These are phyloP conservation scores for Endotricha flammealis DNA, from an alignment of 2,888 invertebrate genomes.

Conservation along the genomic window DNA sequence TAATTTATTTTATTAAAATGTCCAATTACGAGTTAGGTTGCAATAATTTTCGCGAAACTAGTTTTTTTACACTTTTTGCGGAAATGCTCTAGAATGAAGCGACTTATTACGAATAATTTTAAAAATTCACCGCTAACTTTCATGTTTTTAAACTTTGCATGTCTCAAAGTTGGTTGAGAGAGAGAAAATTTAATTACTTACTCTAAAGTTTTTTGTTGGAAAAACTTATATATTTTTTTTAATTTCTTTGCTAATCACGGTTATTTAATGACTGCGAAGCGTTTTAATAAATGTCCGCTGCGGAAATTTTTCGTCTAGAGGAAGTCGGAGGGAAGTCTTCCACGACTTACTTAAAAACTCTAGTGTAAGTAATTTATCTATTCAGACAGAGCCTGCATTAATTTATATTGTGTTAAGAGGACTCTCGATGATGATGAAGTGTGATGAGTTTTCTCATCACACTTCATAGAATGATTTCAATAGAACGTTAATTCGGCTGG, in stretches of 20 bases:
- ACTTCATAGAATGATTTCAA: too few species aligned
- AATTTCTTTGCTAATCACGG: background rate
- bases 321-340: too few species aligned
- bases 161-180: conserved; percentile 25
- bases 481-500: too few species aligned
- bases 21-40: too few species aligned
- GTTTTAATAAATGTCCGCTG: background rate
- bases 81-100: conserved; percentile 12
- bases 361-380: too few species aligned
- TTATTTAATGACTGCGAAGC: background rate
- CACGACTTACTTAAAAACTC: too few species aligned
- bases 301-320: background rate
- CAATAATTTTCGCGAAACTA: too few species aligned
- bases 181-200: conserved; percentile 26
- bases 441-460: too few species aligned
- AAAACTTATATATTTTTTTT: conserved; percentile 1
- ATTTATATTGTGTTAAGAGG: too few species aligned
- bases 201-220: conserved; percentile 3
- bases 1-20: too few species aligned
- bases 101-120: conserved; percentile 31
- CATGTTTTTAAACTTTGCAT: conserved; percentile 27
- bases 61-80: background rate
- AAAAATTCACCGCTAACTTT: conserved; percentile 27
- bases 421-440: too few species aligned
- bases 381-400: too few species aligned